Evolutionary conservation across 2,113 vertebrate genomes (phyloP).

Genomic region (Tupaia chinensis): DNA sequence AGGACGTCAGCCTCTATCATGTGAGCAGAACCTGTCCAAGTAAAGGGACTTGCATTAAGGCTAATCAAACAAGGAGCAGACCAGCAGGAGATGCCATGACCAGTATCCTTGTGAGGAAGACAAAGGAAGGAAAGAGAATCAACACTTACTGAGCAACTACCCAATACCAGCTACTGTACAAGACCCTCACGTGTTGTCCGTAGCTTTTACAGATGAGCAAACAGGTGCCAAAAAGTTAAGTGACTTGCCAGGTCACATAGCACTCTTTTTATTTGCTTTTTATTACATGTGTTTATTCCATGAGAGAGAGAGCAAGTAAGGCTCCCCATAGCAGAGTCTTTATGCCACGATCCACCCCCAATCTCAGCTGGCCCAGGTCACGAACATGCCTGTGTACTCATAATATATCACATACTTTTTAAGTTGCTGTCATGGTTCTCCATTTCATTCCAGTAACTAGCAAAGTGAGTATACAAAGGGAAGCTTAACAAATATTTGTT

Average conservation of each 20-base stretch:
- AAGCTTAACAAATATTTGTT: not conserved
- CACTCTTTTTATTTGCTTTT: no score
- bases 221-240: not conserved
- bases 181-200: rapidly evolving
- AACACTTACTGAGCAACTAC: not conserved
- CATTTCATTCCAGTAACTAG: not conserved
- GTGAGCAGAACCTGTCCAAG: slow-evolving; percentile 89
- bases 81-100: not conserved
- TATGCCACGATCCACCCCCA: no score
- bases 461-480: not conserved
- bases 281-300: no score
- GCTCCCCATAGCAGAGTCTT: no score
- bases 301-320: no score
- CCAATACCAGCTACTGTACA: not conserved
- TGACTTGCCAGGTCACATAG: not conserved
- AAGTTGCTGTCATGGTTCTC: not conserved
- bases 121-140: not conserved
- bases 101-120: not conserved
- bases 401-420: not conserved
- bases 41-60: not conserved
- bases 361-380: no score
- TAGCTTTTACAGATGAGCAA: not conserved
- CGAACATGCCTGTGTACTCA: no score
- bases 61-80: not conserved
- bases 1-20: slow-evolving; percentile 97